These are phyloP conservation scores for Macroramphosus scolopax DNA, from an alignment of 2,797 vertebrate species.

Conservation along the genomic window DNA sequence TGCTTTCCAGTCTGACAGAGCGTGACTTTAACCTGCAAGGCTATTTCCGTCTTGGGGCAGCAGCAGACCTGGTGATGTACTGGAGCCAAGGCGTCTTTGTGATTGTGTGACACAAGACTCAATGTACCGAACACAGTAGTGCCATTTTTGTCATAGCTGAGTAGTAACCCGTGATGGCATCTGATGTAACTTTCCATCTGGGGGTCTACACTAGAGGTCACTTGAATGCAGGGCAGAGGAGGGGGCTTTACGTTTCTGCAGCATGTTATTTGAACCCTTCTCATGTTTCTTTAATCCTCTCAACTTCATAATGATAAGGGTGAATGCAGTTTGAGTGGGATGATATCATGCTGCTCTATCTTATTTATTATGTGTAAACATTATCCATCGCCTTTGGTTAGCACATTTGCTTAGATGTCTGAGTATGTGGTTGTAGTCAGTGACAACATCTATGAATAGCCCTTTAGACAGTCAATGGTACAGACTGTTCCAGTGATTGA, in stretches of 20 bases:
- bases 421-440: conserved; percentile 1
- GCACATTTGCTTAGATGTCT: conserved; percentile 28
- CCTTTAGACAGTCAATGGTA: conserved; percentile 24
- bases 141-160: conserved; percentile 52
- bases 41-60: conserved; percentile 57
- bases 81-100: conserved; percentile 19
- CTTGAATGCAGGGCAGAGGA: conserved; percentile 10
- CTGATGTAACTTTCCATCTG: conserved; percentile 65
- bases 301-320: conserved; percentile 15
- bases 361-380: conserved; percentile 17
- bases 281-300: conserved; percentile 5
- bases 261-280: conserved; percentile 17
- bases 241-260: too few species aligned
- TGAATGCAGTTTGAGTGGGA: conserved; percentile 4
- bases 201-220: conserved; percentile 31
- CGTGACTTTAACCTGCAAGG: conserved; percentile 29
- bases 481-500: conserved; percentile 23
- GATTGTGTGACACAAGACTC: conserved; percentile 40
- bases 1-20: conserved; percentile 13
- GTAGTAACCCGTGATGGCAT: conserved; percentile 35
- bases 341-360: conserved; percentile 1
- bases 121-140: conserved; percentile 52
- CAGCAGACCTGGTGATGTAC: conserved; percentile 15
- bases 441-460: conserved; percentile 31
- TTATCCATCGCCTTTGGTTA: conserved; percentile 10